A percentile compares a stretch with the other conserved stretches of the same genome.
These are phyloP conservation scores for Drosophila repletoides DNA, from an alignment of 1,140 invertebrate species.

Conservation along the genomic window DNA sequence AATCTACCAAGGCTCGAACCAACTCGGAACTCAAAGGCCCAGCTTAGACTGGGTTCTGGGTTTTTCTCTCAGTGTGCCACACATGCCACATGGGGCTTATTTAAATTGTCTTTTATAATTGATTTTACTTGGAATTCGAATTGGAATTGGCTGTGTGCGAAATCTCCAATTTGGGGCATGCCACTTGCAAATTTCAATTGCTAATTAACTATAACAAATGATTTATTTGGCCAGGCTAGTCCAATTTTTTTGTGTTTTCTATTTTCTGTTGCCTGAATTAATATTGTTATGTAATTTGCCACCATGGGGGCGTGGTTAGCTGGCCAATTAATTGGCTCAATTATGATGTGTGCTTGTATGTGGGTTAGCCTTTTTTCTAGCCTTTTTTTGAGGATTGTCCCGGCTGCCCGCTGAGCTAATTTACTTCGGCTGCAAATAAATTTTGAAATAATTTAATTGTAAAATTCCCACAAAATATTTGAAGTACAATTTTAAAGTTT, in stretches of 20 bases:
- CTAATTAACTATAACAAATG: slow-evolving; percentile 41
- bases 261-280: too few relatives aligned
- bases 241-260: too few relatives aligned
- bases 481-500: not conserved
- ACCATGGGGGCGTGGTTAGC: slow-evolving; percentile 19
- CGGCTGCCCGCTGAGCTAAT: not conserved
- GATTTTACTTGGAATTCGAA: slow-evolving; percentile 22
- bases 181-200: slow-evolving; percentile 43
- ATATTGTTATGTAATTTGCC: not conserved
- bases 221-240: too few relatives aligned
- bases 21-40: too few relatives aligned
- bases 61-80: too few relatives aligned
- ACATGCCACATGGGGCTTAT: slow-evolving; percentile 14
- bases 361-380: not conserved
- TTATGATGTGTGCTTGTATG: slow-evolving; percentile 11
- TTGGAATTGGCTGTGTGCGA: slow-evolving; percentile 20
- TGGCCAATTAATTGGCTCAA: slow-evolving; percentile 26
- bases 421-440: slow-evolving; percentile 5
- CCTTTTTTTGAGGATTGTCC: not conserved
- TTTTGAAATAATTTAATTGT: not conserved
- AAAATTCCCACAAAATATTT: not conserved
- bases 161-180: slow-evolving; percentile 46
- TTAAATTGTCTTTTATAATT: slow-evolving; percentile 24
- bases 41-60: too few relatives aligned
- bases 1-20: too few relatives aligned